Percentiles rank a stretch among this genome's conserved stretches.
Evolutionary conservation across 2,888 invertebrate species (phyloP).

Genomic region (Odontocolon sp.): DNA sequence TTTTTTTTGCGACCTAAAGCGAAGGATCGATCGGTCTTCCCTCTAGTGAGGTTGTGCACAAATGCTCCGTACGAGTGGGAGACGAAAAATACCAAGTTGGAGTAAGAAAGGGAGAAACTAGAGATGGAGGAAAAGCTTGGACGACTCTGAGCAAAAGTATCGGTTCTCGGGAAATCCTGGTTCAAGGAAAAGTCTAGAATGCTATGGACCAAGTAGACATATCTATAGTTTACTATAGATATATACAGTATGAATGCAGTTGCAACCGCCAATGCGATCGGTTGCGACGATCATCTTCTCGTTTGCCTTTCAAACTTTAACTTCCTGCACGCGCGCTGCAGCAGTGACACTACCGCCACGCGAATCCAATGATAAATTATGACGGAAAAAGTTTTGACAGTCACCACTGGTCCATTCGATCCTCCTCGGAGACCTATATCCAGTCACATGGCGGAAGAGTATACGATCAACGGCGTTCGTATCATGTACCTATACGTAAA

Average conservation of each 20-base stretch:
- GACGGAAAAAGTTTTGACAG: constrained; percentile 59
- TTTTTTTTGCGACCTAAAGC: too few relatives aligned
- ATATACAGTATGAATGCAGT: constrained; percentile 72
- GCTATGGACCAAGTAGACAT: background rate
- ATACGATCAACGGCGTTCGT: background rate
- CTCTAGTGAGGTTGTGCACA: background rate
- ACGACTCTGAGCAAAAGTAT: constrained; percentile 20
- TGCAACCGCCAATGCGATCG: constrained; percentile 3
- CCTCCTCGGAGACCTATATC: constrained; percentile 4
- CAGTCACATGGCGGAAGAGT: background rate
- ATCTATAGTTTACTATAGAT: constrained; percentile 50
- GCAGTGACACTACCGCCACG: background rate
- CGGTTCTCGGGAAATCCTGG: constrained; percentile 23
- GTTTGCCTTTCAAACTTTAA: constrained; percentile 40
- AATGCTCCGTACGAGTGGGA: constrained; percentile 13
- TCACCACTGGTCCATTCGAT: constrained; percentile 28
- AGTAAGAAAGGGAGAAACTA: background rate
- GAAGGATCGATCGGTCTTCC: constrained; percentile 13
- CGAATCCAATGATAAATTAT: constrained; percentile 59
- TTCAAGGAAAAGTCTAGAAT: constrained; percentile 19
- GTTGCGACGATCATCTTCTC: constrained; percentile 49
- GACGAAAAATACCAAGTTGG: constrained; percentile 1
- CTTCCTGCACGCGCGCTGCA: background rate
- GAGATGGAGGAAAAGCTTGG: too few relatives aligned
- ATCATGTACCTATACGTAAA: background rate